Conservation (phyloP, 2,797 vertebrate species). For the Schizothorax lantsangensis region DNA sequence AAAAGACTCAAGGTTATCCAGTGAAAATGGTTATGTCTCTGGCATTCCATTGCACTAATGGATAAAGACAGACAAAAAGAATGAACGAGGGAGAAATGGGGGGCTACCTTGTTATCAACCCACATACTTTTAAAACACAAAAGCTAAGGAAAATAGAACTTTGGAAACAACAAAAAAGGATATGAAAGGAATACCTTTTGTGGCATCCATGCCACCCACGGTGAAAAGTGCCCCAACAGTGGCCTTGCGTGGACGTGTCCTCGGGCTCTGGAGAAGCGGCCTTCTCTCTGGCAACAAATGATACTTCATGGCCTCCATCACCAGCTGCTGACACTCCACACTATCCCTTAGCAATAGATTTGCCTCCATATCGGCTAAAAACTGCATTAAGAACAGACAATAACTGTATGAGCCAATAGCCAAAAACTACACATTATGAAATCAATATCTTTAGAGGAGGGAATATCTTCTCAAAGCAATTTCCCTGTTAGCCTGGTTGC, state of each 20-base stretch:
- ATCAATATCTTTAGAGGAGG: neutral
- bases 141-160: neutral
- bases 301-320: conserved; percentile 99
- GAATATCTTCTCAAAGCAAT: neutral
- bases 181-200: conserved; percentile 84
- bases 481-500: neutral
- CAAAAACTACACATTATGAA: neutral
- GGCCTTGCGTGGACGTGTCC: conserved; percentile 95
- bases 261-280: conserved; percentile 92
- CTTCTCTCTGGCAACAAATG: conserved; percentile 94
- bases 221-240: conserved; percentile 95
- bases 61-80: neutral
- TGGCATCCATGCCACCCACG: conserved; percentile 96
- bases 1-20: conserved; percentile 2
- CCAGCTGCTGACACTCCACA: conserved; percentile 95
- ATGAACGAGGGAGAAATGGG: neutral
- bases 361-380: conserved; percentile 93
- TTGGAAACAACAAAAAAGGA: neutral
- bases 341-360: conserved; percentile 91
- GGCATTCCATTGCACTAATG: neutral
- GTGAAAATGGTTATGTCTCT: neutral
- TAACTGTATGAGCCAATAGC: conserved; percentile 22
- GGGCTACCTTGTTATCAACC: neutral
- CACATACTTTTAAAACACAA: neutral
- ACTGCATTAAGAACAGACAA: conserved; percentile 71